A percentile compares a stretch with the other conserved stretches of the same genome.
Evolutionary conservation across 2,113 vertebrate species (phyloP).

Genomic region (Polyodon spathula): DNA sequence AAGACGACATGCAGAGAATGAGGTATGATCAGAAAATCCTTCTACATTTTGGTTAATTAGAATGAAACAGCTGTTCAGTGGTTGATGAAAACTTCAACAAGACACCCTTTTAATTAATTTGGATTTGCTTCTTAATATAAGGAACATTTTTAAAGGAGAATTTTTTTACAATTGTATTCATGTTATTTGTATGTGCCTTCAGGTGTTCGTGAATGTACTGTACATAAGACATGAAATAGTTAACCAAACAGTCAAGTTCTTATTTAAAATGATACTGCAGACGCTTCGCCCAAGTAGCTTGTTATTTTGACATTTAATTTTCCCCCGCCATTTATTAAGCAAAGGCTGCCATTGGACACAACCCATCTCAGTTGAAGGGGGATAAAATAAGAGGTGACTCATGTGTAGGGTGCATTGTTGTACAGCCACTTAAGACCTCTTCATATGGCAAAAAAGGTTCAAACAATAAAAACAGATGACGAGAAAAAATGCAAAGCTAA

Average conservation of each 20-base stretch:
- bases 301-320: constrained; percentile 43
- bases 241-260: constrained; percentile 9
- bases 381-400: constrained; percentile 21
- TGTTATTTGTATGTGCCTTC: too few relatives aligned
- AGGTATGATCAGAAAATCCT: too few relatives aligned
- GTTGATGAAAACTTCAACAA: too few relatives aligned
- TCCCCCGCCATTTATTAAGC: constrained; percentile 26
- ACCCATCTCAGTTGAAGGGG: constrained; percentile 17
- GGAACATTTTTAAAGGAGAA: too few relatives aligned
- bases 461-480: constrained; percentile 54
- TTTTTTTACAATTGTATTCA: too few relatives aligned
- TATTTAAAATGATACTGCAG: constrained; percentile 29
- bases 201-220: too few relatives aligned
- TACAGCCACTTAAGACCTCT: constrained; percentile 51
- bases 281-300: constrained; percentile 27
- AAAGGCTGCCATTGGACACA: constrained; percentile 24
- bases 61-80: too few relatives aligned
- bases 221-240: too few relatives aligned
- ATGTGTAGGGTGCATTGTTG: constrained; percentile 41
- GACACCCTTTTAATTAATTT: too few relatives aligned
- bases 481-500: constrained; percentile 52
- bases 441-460: constrained; percentile 46
- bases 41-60: too few relatives aligned
- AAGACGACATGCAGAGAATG: too few relatives aligned
- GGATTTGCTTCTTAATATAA: too few relatives aligned